Evolutionary conservation across 2,797 vertebrate genomes (phyloP), one percentile per base, ranked within the genome.

Genomic region (Crocodylus rhombifer): DNA sequence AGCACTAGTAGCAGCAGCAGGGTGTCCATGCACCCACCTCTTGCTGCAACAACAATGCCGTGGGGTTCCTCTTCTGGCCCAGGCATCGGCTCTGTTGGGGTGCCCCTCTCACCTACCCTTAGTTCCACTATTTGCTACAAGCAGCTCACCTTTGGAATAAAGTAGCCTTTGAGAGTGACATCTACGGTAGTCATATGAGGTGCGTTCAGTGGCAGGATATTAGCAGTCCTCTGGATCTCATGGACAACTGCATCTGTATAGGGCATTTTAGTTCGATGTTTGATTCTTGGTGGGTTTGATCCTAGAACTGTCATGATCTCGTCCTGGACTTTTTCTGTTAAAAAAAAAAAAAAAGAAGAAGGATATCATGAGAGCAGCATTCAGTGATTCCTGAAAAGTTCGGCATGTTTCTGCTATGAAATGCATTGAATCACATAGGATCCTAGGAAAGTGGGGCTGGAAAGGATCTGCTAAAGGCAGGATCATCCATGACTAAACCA

Each of bases 101-200:
- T 5, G 42, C 42, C 42, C 42, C 42, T 42, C 42, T 42, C 42
- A 42, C 42, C 42, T 42, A 42, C 42, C 42, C 42, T 9, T 42
- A 42, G 42, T 42, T 42, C 7, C 42, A 42, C 42, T 42, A 42
- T 42, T 42, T 42, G 42, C 14, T 12, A 3, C 16, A 61, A 26
- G 17, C 5, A n/a, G 65, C 80, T 91, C 73, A 96, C 93, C 94
- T 97, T 97, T 82, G 95, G 96, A 73, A 97, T 95, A 87, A 96
- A 97, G n/a, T 96, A 97, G 16, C 95, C 97, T 33, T 91, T 95
- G 42, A 97, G 92, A 18, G 81, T 95, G 36, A 94, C 85, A 9
- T 97, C 96, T 89, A 82, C 79, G 80, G 65, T 15, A 28, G 95
- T 96, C 69, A 95, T 91, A 58, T 93, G 97, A 65, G 96, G 95